Evolutionary conservation across 2,797 vertebrate genomes (phyloP).

Genomic region (Rhinoraja longicauda): DNA sequence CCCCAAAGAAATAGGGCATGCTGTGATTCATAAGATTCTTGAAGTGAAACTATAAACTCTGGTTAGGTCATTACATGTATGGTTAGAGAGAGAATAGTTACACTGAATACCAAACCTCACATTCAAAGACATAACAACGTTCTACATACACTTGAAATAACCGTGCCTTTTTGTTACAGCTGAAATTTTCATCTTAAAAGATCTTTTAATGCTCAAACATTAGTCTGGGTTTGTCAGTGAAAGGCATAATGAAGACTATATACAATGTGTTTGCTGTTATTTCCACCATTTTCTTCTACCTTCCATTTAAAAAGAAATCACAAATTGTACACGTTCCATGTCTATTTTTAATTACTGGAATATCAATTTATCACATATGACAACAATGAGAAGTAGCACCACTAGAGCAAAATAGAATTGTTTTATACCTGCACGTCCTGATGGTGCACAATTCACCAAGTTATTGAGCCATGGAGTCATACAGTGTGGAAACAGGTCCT

Average conservation of each 20-base stretch:
- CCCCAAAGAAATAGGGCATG: neutral
- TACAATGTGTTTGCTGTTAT: neutral
- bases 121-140: neutral
- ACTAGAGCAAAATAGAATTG: neutral
- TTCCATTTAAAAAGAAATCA: neutral
- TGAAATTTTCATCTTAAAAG: neutral
- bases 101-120: neutral
- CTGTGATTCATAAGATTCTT: neutral
- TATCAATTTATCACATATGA: neutral
- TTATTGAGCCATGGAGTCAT: too few relatives aligned
- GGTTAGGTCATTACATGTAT: neutral
- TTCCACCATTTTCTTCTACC: neutral
- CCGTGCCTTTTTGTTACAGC: neutral
- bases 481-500: too few relatives aligned
- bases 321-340: neutral
- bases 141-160: neutral
- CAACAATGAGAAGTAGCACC: neutral
- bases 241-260: neutral
- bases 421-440: neutral
- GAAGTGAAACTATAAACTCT: neutral
- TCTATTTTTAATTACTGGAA: neutral
- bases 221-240: neutral
- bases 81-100: neutral
- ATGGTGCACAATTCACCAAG: neutral
- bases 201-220: neutral